A percentile compares a stretch with the other conserved stretches of the same genome.
Conservation (phyloP, 2,888 invertebrate species). For the Dioctria linearis region DNA sequence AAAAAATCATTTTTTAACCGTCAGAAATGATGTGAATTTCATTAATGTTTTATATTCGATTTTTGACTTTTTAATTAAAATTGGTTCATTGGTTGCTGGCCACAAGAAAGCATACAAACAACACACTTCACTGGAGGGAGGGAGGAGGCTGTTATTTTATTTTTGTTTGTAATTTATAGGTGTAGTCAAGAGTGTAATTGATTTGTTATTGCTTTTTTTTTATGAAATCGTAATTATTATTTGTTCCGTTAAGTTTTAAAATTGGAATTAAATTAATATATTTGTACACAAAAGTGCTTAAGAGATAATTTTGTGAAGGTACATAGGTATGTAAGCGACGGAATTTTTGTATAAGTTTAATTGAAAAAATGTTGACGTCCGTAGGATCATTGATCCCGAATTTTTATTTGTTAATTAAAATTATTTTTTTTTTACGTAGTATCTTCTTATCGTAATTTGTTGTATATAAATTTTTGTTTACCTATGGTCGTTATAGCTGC, state of each 20-base stretch:
- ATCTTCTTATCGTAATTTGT: no score
- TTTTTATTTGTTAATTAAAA: no score
- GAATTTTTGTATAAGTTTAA: no score
- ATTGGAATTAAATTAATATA: background rate
- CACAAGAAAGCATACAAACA: background rate
- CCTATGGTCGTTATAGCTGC: no score
- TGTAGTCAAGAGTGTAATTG: background rate
- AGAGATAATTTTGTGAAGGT: background rate
- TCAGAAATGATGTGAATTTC: constrained; percentile 22
- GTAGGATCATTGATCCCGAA: no score
- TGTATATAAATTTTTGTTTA: no score
- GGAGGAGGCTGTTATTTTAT: background rate
- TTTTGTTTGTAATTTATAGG: background rate
- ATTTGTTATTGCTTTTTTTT: background rate
- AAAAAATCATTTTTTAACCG: background rate
- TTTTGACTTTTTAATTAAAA: constrained; percentile 40
- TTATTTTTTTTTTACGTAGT: no score
- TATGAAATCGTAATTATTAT: background rate
- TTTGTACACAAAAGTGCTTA: background rate
- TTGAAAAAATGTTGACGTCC: no score
- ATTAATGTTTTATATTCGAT: constrained; percentile 27
- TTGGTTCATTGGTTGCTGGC: background rate
- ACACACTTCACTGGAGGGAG: background rate
- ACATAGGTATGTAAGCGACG: no score
- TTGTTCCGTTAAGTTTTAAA: constrained; percentile 5